Conservation (phyloP, 1,140 invertebrate species). For the Drosophila pseudoobscura region DNA sequence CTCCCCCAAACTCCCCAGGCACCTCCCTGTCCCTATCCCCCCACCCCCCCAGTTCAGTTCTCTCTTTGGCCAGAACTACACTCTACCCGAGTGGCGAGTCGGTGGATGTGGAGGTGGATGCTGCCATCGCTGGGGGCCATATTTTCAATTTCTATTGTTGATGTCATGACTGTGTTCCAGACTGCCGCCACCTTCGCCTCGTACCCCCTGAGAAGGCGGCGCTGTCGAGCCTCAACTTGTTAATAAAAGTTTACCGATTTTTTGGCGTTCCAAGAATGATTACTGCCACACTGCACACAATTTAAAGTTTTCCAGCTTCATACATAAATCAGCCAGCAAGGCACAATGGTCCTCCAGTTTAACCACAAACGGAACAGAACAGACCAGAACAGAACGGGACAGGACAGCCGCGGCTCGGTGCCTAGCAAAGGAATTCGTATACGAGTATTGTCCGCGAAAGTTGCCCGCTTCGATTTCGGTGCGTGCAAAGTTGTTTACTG, state of each 20-base stretch:
- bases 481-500: conserved; percentile 80
- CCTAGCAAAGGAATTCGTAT: conserved; percentile 21
- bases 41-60: conserved; percentile 8
- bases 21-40: too few species aligned
- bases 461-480: conserved; percentile 35
- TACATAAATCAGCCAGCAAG: conserved; percentile 71
- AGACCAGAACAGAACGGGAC: background rate
- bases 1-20: background rate
- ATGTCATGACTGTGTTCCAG: conserved; percentile 23
- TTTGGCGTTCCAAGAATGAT: conserved; percentile 61
- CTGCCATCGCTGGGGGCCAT: conserved; percentile 32
- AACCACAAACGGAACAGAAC: background rate
- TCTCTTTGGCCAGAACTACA: background rate
- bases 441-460: conserved; percentile 37
- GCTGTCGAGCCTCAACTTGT: conserved; percentile 52
- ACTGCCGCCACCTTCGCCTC: background rate
- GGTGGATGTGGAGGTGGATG: conserved; percentile 11
- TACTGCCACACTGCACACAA: conserved; percentile 65
- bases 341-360: conserved; percentile 34
- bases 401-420: background rate
- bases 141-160: conserved; percentile 70
- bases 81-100: too few species aligned
- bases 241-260: conserved; percentile 78
- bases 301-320: conserved; percentile 69
- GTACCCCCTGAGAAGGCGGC: too few species aligned